Conservation (phyloP, 2,113 vertebrate species). For the Semnornis frantzii region DNA sequence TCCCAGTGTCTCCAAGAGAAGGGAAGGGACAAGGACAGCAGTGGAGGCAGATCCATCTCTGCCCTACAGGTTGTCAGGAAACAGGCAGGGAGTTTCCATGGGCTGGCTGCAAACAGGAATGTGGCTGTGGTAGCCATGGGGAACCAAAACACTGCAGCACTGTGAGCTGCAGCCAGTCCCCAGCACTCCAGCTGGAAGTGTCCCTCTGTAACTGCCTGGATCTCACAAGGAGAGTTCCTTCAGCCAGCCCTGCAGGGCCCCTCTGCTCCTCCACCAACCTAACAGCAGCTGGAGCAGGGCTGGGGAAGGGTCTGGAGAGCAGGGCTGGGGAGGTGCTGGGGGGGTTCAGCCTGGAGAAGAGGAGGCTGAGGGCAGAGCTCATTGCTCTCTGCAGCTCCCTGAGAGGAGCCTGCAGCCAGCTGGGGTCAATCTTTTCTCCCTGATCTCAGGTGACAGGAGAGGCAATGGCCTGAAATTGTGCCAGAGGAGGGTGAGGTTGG, state of each 20-base stretch:
- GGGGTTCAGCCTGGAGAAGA: too few relatives aligned
- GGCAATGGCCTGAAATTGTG: too few relatives aligned
- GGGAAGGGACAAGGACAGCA: not conserved
- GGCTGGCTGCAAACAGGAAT: slow-evolving; percentile 1
- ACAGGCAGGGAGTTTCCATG: not conserved
- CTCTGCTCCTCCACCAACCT: not conserved
- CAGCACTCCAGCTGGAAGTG: not conserved
- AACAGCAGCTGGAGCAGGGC: not conserved
- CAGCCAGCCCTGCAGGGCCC: not conserved
- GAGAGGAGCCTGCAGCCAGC: too few relatives aligned
- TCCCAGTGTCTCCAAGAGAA: not conserved
- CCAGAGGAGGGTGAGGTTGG: too few relatives aligned
- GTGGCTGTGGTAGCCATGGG: slow-evolving; percentile 44
- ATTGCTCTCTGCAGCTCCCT: too few relatives aligned
- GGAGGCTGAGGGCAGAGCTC: too few relatives aligned
- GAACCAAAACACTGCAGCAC: slow-evolving; percentile 27
- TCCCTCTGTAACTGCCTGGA: not conserved
- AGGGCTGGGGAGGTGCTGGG: too few relatives aligned
- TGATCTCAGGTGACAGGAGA: too few relatives aligned
- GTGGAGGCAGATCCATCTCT: not conserved
- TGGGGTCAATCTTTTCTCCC: too few relatives aligned
- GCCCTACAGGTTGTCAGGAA: slow-evolving; percentile 14
- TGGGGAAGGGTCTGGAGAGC: too few relatives aligned
- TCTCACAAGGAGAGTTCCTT: not conserved
- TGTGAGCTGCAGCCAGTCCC: not conserved